phyloP scores from a whole-genome alignment of 2,888 invertebrate species.

The Ferrisia virgata region DNA sequence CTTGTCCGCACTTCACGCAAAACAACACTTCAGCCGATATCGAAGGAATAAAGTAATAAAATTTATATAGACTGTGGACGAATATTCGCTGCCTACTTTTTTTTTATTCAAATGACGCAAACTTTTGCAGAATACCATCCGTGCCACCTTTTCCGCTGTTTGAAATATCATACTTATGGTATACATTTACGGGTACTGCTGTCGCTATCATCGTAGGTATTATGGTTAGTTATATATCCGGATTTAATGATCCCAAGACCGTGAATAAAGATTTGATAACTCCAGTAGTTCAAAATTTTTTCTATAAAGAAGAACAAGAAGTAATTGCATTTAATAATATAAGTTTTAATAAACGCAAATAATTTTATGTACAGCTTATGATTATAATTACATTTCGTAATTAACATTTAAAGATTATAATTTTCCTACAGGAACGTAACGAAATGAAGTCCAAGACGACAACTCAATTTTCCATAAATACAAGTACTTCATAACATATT shows the following conservation, averaged over 20 bases:
- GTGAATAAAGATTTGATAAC: slow-evolving; percentile 64
- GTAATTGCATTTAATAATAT: not conserved
- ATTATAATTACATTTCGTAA: not conserved
- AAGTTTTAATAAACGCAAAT: not conserved
- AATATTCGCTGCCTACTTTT: not conserved
- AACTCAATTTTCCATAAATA: not conserved
- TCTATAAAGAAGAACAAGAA: not conserved
- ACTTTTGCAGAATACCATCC: not conserved
- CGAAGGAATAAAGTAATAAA: not conserved
- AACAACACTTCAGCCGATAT: not conserved
- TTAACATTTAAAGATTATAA: not conserved
- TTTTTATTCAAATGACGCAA: no score
- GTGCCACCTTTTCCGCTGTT: slow-evolving; percentile 57
- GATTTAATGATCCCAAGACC: slow-evolving; percentile 57
- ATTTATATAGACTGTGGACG: not conserved
- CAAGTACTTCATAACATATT: not conserved
- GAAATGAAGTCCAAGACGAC: not conserved
- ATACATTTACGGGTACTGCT: slow-evolving; percentile 67
- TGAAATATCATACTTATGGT: slow-evolving; percentile 75
- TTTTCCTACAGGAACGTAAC: not conserved
- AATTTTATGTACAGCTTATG: not conserved
- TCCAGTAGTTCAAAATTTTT: slow-evolving; percentile 59
- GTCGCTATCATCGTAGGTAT: slow-evolving; percentile 66
- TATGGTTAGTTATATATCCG: slow-evolving; percentile 58
- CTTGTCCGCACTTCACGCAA: slow-evolving; percentile 49